Evolutionary conservation across 2,888 invertebrate species (phyloP), one percentile per base, ranked within the genome.

Genomic region (Operophtera brumata): DNA sequence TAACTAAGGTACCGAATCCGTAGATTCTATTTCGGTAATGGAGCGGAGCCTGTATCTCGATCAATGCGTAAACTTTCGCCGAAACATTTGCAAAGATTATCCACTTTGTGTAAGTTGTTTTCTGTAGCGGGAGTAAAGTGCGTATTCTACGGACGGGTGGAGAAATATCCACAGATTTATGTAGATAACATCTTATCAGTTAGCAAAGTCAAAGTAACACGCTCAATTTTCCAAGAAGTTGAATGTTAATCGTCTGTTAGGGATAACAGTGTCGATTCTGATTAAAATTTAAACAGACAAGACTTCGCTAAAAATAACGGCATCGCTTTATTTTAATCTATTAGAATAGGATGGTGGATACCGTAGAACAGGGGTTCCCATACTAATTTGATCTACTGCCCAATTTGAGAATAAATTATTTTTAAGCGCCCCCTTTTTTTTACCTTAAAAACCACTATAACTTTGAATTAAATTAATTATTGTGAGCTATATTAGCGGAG

Each of bases 1-100:
- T 58, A 55, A 54, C 51, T 47, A 43, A 49, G 56, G 48, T 39
- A 44, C 41, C 32, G 46, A 57, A 57, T 57, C 30, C 44, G 46
- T 46, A 53, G 46, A 47, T 42, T 59, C 59, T 55, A 62, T 59
- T 62, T 48, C 50, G 50, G 59, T 53, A 59, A 59, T 53, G 54
- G 57, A 57, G 35, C 42, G 37, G 28, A 12, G 44, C 14, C 11
- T 45, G 51, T 53, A 57, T 57, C 52, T 55, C 47, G 47, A 54
- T 57, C 50, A 58, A 48, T 52, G 41, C 47, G 51, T 47, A 55
- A 49, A 54, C 45, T 60, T 54, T 57, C 36, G 34, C 11, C 36
- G 44, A 30, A 20, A 45, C 47, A 10, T 35, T 50, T 55, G 35
- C 45, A 35, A 43, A 44, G 30, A 40, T 50, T 50, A 40, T 47